These are phyloP conservation scores for Alviniconcha strummeri DNA, from an alignment of 2,888 invertebrate genomes.

Conservation along the genomic window DNA sequence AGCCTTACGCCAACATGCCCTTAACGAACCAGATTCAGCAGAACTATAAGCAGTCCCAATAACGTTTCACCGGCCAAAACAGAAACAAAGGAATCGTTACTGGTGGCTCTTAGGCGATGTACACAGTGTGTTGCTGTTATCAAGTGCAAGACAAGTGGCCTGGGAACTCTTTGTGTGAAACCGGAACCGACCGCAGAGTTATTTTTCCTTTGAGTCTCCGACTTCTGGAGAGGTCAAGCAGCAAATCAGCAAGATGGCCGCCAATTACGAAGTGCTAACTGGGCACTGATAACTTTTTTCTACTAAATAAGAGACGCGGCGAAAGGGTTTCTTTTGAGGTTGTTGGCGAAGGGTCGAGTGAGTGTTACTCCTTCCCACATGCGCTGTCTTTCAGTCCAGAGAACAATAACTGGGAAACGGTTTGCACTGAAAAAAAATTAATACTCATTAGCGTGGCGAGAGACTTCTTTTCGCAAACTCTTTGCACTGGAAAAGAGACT, in stretches of 20 bases:
- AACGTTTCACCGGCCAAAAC: no score
- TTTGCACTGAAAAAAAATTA: no score
- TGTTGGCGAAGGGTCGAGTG: no score
- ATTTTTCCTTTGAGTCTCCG: slow-evolving; percentile 2
- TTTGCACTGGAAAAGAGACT: no score
- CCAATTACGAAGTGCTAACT: slow-evolving; percentile 25
- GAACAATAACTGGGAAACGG: no score
- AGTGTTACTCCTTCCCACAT: no score
- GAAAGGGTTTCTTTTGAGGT: neutral
- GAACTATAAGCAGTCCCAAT: no score
- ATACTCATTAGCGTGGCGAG: no score
- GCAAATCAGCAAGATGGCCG: slow-evolving; percentile 9
- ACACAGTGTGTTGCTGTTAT: neutral
- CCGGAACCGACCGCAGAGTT: slow-evolving; percentile 9
- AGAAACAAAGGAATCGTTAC: neutral
- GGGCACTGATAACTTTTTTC: neutral
- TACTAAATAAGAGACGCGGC: slow-evolving; percentile 10
- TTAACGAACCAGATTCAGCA: no score
- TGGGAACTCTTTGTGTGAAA: slow-evolving; percentile 6
- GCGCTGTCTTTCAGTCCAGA: no score
- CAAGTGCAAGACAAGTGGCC: slow-evolving; percentile 1
- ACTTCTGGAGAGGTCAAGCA: slow-evolving; percentile 6
- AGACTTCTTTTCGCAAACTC: no score
- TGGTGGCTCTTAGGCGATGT: slow-evolving; percentile 1
- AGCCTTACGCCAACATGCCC: no score